A percentile compares a stretch with the other conserved stretches of the same genome.
Conservation (phyloP, 2,888 invertebrate genomes). For the Zhuqinia jingwanae region DNA sequence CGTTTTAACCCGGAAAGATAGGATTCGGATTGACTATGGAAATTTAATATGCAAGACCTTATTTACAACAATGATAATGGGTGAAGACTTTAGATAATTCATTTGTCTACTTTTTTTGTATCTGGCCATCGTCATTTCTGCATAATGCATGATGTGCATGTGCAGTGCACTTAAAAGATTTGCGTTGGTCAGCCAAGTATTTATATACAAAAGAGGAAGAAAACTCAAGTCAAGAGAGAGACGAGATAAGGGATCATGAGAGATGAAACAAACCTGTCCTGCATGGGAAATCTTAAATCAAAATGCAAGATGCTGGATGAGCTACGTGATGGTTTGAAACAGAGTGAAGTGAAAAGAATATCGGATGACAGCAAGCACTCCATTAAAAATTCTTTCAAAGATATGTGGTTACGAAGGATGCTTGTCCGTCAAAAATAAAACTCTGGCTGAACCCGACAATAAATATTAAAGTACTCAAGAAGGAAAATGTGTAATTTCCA, state of each 20-base stretch:
- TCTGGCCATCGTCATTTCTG: neutral
- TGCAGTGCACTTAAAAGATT: neutral
- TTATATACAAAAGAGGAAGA: neutral
- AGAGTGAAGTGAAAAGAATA: neutral
- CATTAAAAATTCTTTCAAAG: constrained; percentile 5
- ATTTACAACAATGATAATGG: no score
- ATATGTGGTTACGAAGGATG: neutral
- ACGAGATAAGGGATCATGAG: neutral
- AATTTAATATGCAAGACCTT: neutral
- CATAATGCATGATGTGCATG: neutral
- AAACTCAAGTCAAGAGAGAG: neutral
- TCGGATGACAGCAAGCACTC: constrained; percentile 18
- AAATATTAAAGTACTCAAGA: no score
- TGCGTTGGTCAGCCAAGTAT: constrained; percentile 28
- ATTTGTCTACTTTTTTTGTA: neutral
- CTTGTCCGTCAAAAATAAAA: neutral
- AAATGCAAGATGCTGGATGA: constrained; percentile 12
- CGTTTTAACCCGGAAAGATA: no score
- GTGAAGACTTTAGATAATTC: no score
- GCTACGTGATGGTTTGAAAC: neutral
- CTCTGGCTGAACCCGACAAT: neutral
- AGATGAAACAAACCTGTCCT: constrained; percentile 17
- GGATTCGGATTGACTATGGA: neutral
- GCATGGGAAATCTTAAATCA: constrained; percentile 21
- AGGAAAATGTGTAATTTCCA: no score